Conservation (phyloP, 2,888 invertebrate genomes). For the Achlya flavicornis region DNA sequence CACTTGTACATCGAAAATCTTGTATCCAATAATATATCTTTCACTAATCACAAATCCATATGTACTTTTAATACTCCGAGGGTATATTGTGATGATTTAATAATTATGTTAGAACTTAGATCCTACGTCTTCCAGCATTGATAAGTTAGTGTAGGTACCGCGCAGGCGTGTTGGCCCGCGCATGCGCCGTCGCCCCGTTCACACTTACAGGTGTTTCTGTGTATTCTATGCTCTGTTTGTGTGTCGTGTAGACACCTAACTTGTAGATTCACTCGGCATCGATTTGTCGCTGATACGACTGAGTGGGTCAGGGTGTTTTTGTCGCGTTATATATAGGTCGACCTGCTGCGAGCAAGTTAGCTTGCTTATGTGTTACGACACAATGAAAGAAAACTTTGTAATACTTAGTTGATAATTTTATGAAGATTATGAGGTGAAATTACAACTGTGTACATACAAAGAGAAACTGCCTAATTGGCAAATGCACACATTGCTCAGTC, state of each 20-base stretch:
- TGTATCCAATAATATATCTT: constrained; percentile 36
- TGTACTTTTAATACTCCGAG: constrained; percentile 35
- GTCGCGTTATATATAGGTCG: constrained; percentile 24
- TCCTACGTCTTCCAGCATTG: not conserved
- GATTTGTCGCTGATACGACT: constrained; percentile 52
- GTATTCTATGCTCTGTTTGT: constrained; percentile 21
- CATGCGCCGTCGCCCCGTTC: not conserved
- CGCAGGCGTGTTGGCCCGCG: not conserved
- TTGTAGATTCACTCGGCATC: constrained; percentile 57
- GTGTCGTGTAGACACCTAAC: constrained; percentile 33
- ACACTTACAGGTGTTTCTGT: constrained; percentile 17
- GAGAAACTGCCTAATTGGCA: no score
- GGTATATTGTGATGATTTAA: constrained; percentile 23
- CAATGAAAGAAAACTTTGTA: not conserved
- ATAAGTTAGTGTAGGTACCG: not conserved
- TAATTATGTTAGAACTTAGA: not conserved
- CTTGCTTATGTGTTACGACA: not conserved
- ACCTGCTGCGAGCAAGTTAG: not conserved
- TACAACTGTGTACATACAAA: no score
- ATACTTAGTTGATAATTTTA: no score
- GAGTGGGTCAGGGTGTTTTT: constrained; percentile 66
- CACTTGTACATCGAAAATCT: constrained; percentile 79
- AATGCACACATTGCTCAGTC: no score
- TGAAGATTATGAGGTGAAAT: no score
- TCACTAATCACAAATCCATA: constrained; percentile 41